phyloP scores from a whole-genome alignment of 2,888 invertebrate genomes.

The Athripsodes cinereus region DNA sequence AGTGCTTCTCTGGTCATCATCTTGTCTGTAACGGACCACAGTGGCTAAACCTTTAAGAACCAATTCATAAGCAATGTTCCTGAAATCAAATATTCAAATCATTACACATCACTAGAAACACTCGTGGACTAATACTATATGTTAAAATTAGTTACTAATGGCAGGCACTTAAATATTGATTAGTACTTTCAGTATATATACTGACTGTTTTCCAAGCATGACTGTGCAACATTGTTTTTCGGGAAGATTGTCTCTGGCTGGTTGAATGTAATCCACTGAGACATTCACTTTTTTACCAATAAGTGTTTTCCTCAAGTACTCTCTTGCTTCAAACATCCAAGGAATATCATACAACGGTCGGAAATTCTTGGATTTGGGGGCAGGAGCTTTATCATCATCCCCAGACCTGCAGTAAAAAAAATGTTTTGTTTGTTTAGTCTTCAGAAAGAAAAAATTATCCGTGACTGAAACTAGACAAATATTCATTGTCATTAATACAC shows the following conservation, averaged over 20 bases:
- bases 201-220: constrained; percentile 69
- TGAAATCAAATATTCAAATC: constrained; percentile 34
- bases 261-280: constrained; percentile 93
- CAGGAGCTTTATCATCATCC: constrained; percentile 61
- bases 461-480: too few species aligned
- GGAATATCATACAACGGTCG: constrained; percentile 97
- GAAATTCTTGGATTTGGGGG: constrained; percentile 62
- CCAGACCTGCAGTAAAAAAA: constrained; percentile 29
- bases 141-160: too few species aligned
- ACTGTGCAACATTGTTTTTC: constrained; percentile 96
- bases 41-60: constrained; percentile 88
- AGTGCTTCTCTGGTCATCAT: constrained; percentile 93
- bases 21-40: constrained; percentile 88
- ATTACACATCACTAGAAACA: background rate
- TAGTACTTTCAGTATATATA: background rate
- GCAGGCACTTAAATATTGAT: background rate
- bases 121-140: too few species aligned
- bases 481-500: too few species aligned
- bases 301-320: constrained; percentile 91
- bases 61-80: constrained; percentile 90
- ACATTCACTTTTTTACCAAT: constrained; percentile 93
- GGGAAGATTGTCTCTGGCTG: constrained; percentile 86
- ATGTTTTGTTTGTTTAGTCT: too few species aligned
- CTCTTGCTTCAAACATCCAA: constrained; percentile 97
- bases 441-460: too few species aligned